Evolutionary conservation across 2,888 invertebrate species (phyloP), one percentile per base, ranked within the genome.

Genomic region (Drosophila paucipuncta): DNA sequence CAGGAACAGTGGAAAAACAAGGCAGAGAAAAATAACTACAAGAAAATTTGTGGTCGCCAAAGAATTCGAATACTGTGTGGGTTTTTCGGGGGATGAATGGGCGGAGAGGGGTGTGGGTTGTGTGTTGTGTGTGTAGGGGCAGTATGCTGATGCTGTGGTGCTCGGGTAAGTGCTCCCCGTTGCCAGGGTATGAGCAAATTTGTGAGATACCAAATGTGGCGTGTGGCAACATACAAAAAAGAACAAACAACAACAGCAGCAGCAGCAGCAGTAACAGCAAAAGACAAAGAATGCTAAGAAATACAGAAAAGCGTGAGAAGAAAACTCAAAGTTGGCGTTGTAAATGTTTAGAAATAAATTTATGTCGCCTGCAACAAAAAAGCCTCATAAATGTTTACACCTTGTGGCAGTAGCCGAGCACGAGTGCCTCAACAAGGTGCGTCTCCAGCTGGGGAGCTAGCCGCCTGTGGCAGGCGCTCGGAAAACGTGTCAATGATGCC

Each of bases 331-430:
- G 73, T 73, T 73, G 67, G 82, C 75, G 73, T 70, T 74, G 90
- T 82, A 89, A 85, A 88, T 85, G 83, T 72, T 86, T 81, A 76
- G 85, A 86, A 90, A 86, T 90, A 85, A 86, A 86, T 86, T 90
- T 85, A 85, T 81, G 89, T 86, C 89, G 83, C 83, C 75, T 77
- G 85, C 76, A 85, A 74, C 71, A 74, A 74, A 70, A 65, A 58
- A 76, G 73, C 75, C 78, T 73, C 87, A 84, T 82, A 91, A 83
- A 82, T 85, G 85, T 79, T 87, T 78, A 83, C 83, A 78, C 79
- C 82, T 80, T 79, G 78, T 74, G 62, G 64, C 67, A 66, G 73
- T 71, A 73, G 57, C 61, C 69, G 43, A 57, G 18, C 47, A 18
- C 63, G 33, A 61, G 52, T 59, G 30, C 39, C 54, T 33, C 33